Percentiles rank a stretch among this genome's conserved stretches.
These are phyloP conservation scores for Anolis sagrei DNA, from an alignment of 2,113 vertebrate species.

Conservation along the genomic window DNA sequence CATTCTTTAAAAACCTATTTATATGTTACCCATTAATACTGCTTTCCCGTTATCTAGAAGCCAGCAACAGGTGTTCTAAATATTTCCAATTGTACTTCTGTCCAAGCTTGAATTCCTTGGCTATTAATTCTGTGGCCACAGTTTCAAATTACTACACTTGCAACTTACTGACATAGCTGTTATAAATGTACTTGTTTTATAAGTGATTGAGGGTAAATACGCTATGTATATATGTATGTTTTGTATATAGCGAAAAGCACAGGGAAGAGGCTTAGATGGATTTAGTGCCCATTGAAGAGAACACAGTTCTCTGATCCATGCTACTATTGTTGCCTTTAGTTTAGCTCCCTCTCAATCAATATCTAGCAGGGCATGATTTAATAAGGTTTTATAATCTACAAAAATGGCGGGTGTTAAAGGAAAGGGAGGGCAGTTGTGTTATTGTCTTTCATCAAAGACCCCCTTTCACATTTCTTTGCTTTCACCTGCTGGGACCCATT, in stretches of 20 bases:
- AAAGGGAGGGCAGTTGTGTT: conserved; percentile 73
- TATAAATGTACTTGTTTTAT: conserved; percentile 65
- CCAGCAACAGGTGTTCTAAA: conserved; percentile 63
- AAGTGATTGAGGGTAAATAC: background rate
- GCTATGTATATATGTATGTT: too few species aligned
- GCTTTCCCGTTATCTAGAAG: conserved; percentile 57
- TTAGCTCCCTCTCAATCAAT: conserved; percentile 90
- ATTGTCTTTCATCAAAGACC: conserved; percentile 90
- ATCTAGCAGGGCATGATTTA: conserved; percentile 91
- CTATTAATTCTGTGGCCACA: conserved; percentile 54
- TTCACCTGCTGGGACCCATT: conserved; percentile 98
- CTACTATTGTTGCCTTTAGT: conserved; percentile 91
- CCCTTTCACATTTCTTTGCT: conserved; percentile 94
- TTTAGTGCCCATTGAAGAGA: conserved; percentile 72
- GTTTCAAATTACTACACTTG: conserved; percentile 48
- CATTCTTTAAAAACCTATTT: conserved; percentile 51
- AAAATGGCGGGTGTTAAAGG: conserved; percentile 70
- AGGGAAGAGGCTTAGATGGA: conserved; percentile 67
- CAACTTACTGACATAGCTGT: conserved; percentile 51
- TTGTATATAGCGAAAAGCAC: conserved; percentile 5
- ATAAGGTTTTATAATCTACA: conserved; percentile 92
- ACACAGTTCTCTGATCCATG: conserved; percentile 73
- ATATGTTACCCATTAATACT: background rate
- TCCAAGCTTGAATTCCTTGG: conserved; percentile 51
- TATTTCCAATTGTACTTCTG: conserved; percentile 49